A percentile compares a stretch with the other conserved stretches of the same genome.
These are phyloP conservation scores for Leuciscus idus DNA, from an alignment of 2,113 vertebrate species.

Conservation along the genomic window DNA sequence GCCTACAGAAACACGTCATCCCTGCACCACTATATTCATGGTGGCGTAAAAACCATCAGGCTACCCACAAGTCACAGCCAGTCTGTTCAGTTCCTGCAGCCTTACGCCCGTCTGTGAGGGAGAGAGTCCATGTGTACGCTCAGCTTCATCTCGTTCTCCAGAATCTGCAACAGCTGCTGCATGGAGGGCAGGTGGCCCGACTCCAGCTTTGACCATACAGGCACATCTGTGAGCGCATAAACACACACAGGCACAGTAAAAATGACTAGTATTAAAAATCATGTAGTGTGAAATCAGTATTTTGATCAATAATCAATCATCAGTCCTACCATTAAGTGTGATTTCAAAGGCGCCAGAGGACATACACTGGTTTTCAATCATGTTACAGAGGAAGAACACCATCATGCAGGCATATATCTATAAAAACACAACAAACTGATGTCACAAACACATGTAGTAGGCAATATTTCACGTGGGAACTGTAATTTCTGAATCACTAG, in stretches of 20 bases:
- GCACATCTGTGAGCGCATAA: conserved; percentile 82
- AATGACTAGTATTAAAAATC: neutral
- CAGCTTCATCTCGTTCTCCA: conserved; percentile 99
- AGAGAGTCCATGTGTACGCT: conserved; percentile 95
- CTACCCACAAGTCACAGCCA: conserved; percentile 5
- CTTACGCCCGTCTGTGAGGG: conserved; percentile 89
- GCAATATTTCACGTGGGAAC: neutral
- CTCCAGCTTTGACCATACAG: conserved; percentile 97
- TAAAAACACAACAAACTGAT: conserved; percentile 39
- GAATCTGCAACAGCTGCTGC: conserved; percentile 98
- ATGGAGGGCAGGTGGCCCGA: conserved; percentile 97
- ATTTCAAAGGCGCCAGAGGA: conserved; percentile 99
- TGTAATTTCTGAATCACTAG: neutral
- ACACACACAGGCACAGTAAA: neutral
- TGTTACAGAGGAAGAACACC: conserved; percentile 99
- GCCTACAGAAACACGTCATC: no score
- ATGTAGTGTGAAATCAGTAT: neutral
- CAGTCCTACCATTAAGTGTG: conserved; percentile 90
- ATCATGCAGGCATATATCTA: conserved; percentile 99
- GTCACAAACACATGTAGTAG: neutral
- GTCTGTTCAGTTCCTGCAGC: neutral
- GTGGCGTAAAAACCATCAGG: neutral
- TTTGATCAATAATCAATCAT: neutral
- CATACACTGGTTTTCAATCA: conserved; percentile 99
- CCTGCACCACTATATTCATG: no score